A percentile compares a stretch with the other conserved stretches of the same genome.
Evolutionary conservation across 1,140 invertebrate species (phyloP).

Genomic region (Megathymus violae): DNA sequence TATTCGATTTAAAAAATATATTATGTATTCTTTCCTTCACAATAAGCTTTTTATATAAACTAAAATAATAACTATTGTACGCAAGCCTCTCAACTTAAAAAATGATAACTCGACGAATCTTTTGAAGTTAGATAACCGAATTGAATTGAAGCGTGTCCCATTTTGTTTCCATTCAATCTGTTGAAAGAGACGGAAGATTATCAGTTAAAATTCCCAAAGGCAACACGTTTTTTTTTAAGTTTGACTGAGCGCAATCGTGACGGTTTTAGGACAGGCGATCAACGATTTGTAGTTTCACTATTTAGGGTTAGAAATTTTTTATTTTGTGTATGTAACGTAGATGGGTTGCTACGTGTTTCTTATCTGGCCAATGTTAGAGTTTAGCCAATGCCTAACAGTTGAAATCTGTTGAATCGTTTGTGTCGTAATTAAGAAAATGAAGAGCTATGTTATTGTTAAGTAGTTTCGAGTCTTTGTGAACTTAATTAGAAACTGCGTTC

Average conservation of each 20-base stretch:
- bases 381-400: too few relatives aligned
- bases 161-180: conserved; percentile 16
- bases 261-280: conserved; percentile 6
- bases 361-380: too few relatives aligned
- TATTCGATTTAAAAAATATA: too few relatives aligned
- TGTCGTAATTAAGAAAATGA: too few relatives aligned
- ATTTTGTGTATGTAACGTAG: neutral
- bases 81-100: conserved; percentile 12
- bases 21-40: neutral
- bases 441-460: too few relatives aligned
- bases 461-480: too few relatives aligned
- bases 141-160: conserved; percentile 28
- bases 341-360: too few relatives aligned
- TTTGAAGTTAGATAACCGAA: conserved; percentile 27
- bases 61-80: conserved; percentile 6
- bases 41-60: conserved; percentile 9
- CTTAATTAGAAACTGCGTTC: too few relatives aligned
- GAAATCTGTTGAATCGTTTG: too few relatives aligned
- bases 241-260: conserved; percentile 48
- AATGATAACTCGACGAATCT: conserved; percentile 4
- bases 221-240: conserved; percentile 46
- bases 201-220: conserved; percentile 56
- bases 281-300: conserved; percentile 4
- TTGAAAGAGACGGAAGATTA: conserved; percentile 39
- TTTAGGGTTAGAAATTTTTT: neutral